Evolutionary conservation across 2,888 invertebrate species (phyloP).

Genomic region (Serrognathus titanus): DNA sequence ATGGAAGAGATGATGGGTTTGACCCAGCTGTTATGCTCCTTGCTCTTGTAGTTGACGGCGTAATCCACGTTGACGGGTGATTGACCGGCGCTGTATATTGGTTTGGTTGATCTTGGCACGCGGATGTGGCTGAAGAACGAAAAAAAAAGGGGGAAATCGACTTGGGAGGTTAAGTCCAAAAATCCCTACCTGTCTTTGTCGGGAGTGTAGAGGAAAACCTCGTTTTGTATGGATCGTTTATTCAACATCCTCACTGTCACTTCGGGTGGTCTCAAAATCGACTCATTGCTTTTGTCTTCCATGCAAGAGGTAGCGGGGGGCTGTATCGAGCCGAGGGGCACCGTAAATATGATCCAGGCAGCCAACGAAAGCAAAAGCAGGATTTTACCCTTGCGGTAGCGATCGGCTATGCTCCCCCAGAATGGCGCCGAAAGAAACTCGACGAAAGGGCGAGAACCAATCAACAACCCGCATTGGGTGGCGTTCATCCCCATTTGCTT

Average conservation of each 20-base stretch:
- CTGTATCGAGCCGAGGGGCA: slow-evolving; percentile 92
- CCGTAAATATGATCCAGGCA: slow-evolving; percentile 95
- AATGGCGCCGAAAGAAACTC: slow-evolving; percentile 97
- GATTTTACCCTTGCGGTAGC: slow-evolving; percentile 80
- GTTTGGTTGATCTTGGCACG: slow-evolving; percentile 47
- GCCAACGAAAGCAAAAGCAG: slow-evolving; percentile 85
- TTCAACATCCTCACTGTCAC: slow-evolving; percentile 48
- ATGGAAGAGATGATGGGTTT: slow-evolving; percentile 91
- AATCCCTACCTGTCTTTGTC: slow-evolving; percentile 2
- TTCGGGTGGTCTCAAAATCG: slow-evolving; percentile 61
- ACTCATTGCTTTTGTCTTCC: slow-evolving; percentile 59
- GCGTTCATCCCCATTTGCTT: slow-evolving; percentile 99
- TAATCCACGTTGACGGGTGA: slow-evolving; percentile 75
- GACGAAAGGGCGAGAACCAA: slow-evolving; percentile 94
- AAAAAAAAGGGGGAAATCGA: background rate
- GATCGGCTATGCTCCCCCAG: slow-evolving; percentile 93
- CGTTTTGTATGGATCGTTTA: slow-evolving; percentile 49
- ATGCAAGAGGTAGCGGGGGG: slow-evolving; percentile 92
- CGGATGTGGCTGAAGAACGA: slow-evolving; percentile 39
- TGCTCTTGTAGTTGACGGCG: slow-evolving; percentile 71
- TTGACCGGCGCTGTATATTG: slow-evolving; percentile 52
- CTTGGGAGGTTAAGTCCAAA: no score
- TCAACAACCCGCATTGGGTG: slow-evolving; percentile 88
- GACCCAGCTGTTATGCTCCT: slow-evolving; percentile 71
- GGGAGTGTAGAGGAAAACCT: background rate